Conservation (phyloP, 1,140 invertebrate genomes). For the Armadillidium nasatum region DNA sequence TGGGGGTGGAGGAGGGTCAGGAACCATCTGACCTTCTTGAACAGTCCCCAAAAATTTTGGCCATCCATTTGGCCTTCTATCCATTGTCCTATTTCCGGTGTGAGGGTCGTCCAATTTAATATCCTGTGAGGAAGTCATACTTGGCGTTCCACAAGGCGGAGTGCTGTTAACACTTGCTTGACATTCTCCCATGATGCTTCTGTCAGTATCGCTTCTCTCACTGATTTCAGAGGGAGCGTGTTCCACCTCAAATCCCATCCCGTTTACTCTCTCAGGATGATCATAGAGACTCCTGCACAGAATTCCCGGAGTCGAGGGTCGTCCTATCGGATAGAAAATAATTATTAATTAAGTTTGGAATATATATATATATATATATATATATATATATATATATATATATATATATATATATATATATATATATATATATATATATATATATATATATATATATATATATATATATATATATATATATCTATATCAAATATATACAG, state of each 20-base stretch:
- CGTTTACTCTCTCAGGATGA: not conserved
- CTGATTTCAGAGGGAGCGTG: not conserved
- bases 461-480: too few relatives aligned
- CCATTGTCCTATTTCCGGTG: not conserved
- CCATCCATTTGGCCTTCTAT: conserved; percentile 34
- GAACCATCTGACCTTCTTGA: not conserved
- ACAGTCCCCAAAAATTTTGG: conserved; percentile 28
- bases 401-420: conserved; percentile 1
- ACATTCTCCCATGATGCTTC: not conserved
- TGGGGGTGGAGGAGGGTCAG: conserved; percentile 34
- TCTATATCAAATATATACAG: too few relatives aligned
- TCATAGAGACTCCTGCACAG: not conserved
- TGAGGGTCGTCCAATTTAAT: not conserved
- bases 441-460: too few relatives aligned
- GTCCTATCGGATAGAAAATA: not conserved
- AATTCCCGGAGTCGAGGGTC: not conserved
- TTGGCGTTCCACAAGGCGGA: not conserved
- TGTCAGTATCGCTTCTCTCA: not conserved
- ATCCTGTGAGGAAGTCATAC: not conserved
- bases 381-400: not conserved
- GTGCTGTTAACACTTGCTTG: not conserved
- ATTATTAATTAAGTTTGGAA: not conserved
- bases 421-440: too few relatives aligned
- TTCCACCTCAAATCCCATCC: not conserved
- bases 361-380: not conserved